phyloP scores from a whole-genome alignment of 2,888 invertebrate species.

The Phortica magna region DNA sequence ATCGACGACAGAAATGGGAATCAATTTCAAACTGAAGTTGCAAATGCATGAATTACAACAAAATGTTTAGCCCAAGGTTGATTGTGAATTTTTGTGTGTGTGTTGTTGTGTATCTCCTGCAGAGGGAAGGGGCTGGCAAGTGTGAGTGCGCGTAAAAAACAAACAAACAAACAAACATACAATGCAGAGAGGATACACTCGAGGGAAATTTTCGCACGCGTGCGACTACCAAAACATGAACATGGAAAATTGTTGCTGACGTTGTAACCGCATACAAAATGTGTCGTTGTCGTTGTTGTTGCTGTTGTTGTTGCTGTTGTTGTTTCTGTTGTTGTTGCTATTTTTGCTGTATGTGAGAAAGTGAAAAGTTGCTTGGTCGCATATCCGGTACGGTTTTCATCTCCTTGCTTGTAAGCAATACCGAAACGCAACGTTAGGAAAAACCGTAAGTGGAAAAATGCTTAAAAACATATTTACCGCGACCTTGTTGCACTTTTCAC shows the following conservation, averaged over 20 bases:
- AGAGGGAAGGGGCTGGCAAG: not conserved
- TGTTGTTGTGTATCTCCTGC: not conserved
- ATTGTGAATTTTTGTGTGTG: not conserved
- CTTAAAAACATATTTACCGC: constrained; percentile 24
- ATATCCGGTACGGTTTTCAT: not conserved
- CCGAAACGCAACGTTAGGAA: not conserved
- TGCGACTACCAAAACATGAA: constrained; percentile 12
- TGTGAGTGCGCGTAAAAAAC: not conserved
- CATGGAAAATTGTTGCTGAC: constrained; percentile 31
- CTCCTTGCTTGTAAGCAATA: constrained; percentile 18
- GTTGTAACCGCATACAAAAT: constrained; percentile 44
- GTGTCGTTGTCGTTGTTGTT: constrained; percentile 44
- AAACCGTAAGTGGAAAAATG: constrained; percentile 1
- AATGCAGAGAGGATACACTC: constrained; percentile 26
- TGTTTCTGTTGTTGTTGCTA: constrained; percentile 22
- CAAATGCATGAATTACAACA: constrained; percentile 6
- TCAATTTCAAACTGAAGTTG: constrained; percentile 29
- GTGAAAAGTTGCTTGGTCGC: constrained; percentile 14
- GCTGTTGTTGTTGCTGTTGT: constrained; percentile 22
- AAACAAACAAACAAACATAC: constrained; percentile 9
- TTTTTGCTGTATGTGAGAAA: not conserved
- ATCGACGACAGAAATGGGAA: not conserved
- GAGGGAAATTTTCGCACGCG: constrained; percentile 55
- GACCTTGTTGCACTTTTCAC: constrained; percentile 29
- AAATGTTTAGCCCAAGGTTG: constrained; percentile 20